phyloP scores from a whole-genome alignment of 1,140 invertebrate genomes.

The Leptinotarsa defecta region DNA sequence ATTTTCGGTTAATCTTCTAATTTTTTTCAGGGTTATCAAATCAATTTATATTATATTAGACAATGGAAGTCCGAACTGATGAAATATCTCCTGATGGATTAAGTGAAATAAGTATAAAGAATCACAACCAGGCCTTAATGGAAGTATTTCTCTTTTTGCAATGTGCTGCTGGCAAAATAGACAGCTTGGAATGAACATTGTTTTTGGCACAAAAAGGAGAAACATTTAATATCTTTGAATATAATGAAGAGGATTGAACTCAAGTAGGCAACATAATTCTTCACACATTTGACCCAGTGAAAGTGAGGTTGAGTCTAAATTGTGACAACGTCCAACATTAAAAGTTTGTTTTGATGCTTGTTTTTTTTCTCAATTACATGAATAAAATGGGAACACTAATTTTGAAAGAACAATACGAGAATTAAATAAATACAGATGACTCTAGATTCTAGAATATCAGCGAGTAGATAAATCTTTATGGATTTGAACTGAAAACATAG shows the following conservation, averaged over 20 bases:
- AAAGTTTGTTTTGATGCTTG: conserved; percentile 82
- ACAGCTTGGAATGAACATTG: conserved; percentile 78
- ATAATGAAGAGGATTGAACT: conserved; percentile 83
- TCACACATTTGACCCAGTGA: conserved; percentile 88
- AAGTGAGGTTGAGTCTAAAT: conserved; percentile 86
- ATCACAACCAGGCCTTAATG: conserved; percentile 92
- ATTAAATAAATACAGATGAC: too few species aligned
- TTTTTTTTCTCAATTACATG: too few species aligned
- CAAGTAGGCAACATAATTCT: conserved; percentile 78
- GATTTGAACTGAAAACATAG: too few species aligned
- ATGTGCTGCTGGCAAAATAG: conserved; percentile 93
- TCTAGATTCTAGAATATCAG: too few species aligned
- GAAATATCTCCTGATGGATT: conserved; percentile 93
- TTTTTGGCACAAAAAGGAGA: too few species aligned
- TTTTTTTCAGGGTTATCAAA: too few species aligned
- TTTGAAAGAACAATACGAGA: too few species aligned
- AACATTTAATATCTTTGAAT: conserved; percentile 64
- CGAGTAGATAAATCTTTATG: too few species aligned
- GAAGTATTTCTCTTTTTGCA: conserved; percentile 77
- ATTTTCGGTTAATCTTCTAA: too few species aligned
- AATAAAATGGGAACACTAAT: too few species aligned
- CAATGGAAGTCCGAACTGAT: too few species aligned
- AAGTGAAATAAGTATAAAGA: conserved; percentile 96
- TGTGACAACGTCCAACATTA: conserved; percentile 90
- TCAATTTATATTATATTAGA: too few species aligned